These are phyloP conservation scores for Sander lucioperca DNA, from an alignment of 2,113 vertebrate species.

Conservation along the genomic window DNA sequence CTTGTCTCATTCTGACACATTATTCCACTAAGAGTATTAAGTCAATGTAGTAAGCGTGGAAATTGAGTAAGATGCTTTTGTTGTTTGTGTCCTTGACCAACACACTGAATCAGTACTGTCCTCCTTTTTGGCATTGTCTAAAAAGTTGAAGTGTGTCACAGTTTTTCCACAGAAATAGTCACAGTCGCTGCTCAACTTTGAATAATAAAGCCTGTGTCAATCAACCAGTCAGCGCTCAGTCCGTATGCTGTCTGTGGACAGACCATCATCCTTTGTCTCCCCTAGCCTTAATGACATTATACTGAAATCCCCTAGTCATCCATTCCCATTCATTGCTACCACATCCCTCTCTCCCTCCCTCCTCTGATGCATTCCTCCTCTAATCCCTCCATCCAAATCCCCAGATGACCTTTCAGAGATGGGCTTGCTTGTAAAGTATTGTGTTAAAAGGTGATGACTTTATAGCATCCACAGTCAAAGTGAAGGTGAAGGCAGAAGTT, in stretches of 20 bases:
- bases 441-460: slow-evolving; percentile 56
- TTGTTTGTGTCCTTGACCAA: not conserved
- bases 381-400: slow-evolving; percentile 79
- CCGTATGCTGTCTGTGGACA: slow-evolving; percentile 57
- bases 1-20: slow-evolving; percentile 7
- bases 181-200: slow-evolving; percentile 33
- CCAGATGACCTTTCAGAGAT: slow-evolving; percentile 75
- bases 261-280: slow-evolving; percentile 71
- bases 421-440: slow-evolving; percentile 67
- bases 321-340: slow-evolving; percentile 74
- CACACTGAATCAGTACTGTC: not conserved
- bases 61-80: not conserved
- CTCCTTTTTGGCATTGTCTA: not conserved
- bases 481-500: slow-evolving; percentile 21
- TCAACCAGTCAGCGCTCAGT: slow-evolving; percentile 45
- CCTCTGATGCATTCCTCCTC: slow-evolving; percentile 75
- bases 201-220: slow-evolving; percentile 59
- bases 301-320: slow-evolving; percentile 75
- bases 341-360: slow-evolving; percentile 65
- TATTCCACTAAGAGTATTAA: not conserved
- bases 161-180: not conserved
- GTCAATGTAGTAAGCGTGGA: not conserved
- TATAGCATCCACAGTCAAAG: slow-evolving; percentile 40
- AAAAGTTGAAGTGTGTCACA: not conserved
- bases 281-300: slow-evolving; percentile 77